Percentiles rank a stretch among this genome's conserved stretches.
Conservation (phyloP, 2,113 vertebrate species). For the Sapajus apella region DNA sequence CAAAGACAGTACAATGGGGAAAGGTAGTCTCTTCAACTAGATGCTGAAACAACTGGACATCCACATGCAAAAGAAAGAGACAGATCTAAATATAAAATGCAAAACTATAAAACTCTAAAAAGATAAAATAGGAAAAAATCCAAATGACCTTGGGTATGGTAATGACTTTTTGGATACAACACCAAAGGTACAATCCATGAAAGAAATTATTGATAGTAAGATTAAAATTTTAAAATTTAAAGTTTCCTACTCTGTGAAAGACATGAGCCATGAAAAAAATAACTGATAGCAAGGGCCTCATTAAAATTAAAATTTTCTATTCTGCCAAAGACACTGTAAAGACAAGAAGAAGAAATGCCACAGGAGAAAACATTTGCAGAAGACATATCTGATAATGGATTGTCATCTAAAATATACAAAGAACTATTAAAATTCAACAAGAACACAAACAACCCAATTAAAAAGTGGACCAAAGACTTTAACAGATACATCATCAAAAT, state of each 20-base stretch:
- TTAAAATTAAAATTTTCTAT: background rate
- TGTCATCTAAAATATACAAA: background rate
- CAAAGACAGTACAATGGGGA: background rate
- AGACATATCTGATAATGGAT: background rate
- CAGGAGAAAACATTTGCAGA: background rate
- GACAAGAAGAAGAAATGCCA: background rate
- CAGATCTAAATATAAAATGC: background rate
- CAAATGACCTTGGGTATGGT: background rate
- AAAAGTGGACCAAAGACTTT: background rate
- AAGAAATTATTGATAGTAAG: too few species aligned
- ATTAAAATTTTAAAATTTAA: too few species aligned
- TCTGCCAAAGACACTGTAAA: background rate
- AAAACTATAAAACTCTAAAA: background rate
- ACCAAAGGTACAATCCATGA: background rate
- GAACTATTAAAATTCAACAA: background rate
- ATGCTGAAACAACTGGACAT: background rate
- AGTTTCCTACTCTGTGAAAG: too few species aligned
- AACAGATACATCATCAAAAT: background rate
- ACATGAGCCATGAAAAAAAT: background rate
- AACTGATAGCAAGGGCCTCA: background rate
- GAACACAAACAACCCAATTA: background rate
- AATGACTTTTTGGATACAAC: background rate
- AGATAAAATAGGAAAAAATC: background rate
- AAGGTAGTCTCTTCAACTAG: background rate
- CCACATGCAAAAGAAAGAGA: background rate